Percentiles rank a stretch among this genome's conserved stretches.
Conservation (phyloP, 2,888 invertebrate genomes). For the Cremastinae sp. region DNA sequence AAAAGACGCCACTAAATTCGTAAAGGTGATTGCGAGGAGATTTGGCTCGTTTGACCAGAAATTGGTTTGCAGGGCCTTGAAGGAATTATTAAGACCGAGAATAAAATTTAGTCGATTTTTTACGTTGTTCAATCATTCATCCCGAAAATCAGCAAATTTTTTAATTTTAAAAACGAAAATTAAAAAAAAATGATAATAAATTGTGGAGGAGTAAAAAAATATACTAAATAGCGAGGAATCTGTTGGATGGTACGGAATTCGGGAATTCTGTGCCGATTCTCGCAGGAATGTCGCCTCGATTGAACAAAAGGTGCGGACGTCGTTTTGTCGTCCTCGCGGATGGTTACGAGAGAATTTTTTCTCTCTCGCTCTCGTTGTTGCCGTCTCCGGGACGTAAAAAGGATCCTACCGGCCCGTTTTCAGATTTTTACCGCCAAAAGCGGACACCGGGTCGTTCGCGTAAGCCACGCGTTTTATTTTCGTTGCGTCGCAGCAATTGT, state of each 20-base stretch:
- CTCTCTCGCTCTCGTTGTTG: background rate
- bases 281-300: constrained; percentile 55
- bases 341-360: constrained; percentile 59
- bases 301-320: constrained; percentile 70
- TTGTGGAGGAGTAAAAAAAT: too few relatives aligned
- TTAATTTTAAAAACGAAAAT: too few relatives aligned
- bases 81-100: constrained; percentile 15
- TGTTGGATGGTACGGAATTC: constrained; percentile 32
- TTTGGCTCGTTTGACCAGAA: constrained; percentile 21
- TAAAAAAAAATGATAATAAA: too few relatives aligned
- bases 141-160: too few relatives aligned
- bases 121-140: too few relatives aligned
- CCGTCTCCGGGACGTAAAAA: constrained; percentile 63
- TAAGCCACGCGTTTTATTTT: constrained; percentile 29
- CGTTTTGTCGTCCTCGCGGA: constrained; percentile 63
- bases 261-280: constrained; percentile 22
- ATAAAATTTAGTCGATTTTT: background rate
- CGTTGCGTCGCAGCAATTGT: constrained; percentile 33
- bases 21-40: constrained; percentile 54
- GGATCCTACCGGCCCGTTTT: constrained; percentile 28
- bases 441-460: constrained; percentile 39
- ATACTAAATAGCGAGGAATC: too few relatives aligned
- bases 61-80: constrained; percentile 18
- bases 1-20: constrained; percentile 62
- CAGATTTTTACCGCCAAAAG: constrained; percentile 33